Conservation (phyloP, 2,888 invertebrate genomes). For the Drosophila kokeensis region DNA sequence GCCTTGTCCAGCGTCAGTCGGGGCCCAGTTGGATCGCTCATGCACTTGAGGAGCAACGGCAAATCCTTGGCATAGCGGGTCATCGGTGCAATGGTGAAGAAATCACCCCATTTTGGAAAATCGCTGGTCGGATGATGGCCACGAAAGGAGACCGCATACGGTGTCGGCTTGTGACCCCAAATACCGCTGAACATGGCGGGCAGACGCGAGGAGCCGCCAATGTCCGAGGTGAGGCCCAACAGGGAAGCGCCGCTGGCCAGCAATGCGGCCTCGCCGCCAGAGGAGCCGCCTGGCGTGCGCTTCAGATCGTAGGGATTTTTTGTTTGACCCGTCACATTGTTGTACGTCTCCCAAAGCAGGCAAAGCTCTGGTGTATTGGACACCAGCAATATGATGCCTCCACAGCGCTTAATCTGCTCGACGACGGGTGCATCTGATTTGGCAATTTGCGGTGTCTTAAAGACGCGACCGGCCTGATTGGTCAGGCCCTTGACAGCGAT, state of each 20-base stretch:
- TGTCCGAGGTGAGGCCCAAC: slow-evolving; percentile 94
- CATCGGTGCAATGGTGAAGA: slow-evolving; percentile 94
- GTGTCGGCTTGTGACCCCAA: slow-evolving; percentile 96
- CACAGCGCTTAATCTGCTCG: slow-evolving; percentile 89
- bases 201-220: slow-evolving; percentile 94
- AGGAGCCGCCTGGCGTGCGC: slow-evolving; percentile 94
- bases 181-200: slow-evolving; percentile 96
- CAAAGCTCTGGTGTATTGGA: slow-evolving; percentile 97
- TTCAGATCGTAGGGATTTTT: slow-evolving; percentile 94
- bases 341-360: slow-evolving; percentile 95
- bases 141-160: slow-evolving; percentile 88
- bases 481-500: slow-evolving; percentile 92
- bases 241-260: slow-evolving; percentile 92
- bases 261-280: slow-evolving; percentile 93
- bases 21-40: slow-evolving; percentile 87
- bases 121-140: slow-evolving; percentile 89
- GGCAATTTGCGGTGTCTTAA: slow-evolving; percentile 87
- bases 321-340: slow-evolving; percentile 94
- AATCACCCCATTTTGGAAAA: slow-evolving; percentile 88
- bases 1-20: slow-evolving; percentile 86
- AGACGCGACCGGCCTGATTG: slow-evolving; percentile 90
- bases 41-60: slow-evolving; percentile 89
- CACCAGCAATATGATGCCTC: slow-evolving; percentile 93
- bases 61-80: slow-evolving; percentile 94
- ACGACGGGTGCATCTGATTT: slow-evolving; percentile 91